Evolutionary conservation across 2,888 invertebrate species (phyloP), one percentile per base, ranked within the genome.

Genomic region (Harmothoe impar): DNA sequence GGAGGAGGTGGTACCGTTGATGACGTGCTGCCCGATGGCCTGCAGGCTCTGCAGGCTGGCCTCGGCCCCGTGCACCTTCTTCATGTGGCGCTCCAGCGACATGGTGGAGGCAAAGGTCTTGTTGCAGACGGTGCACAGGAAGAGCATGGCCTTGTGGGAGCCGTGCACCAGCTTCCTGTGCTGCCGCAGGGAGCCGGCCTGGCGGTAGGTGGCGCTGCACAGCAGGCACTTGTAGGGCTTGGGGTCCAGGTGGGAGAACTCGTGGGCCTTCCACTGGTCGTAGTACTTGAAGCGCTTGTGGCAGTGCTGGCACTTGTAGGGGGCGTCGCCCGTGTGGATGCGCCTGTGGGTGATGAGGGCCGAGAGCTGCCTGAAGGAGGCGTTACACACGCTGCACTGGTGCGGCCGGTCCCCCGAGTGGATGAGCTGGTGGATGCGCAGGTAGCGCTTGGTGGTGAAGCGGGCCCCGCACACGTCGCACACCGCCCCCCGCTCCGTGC

Each of bases 201-300:
- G 86, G 3, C 86, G 25, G 20, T 86, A 86, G 20, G 86, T 86
- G n/a, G 86, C 86, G n/a, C 31, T 86, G 54, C 86, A 86, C 0
- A 86, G 29, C 31, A 56, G 0, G 25, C 86, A 86, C 52, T 86
- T 86, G 33, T 86, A 86, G 0, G 86, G 86, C 56, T 86, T 86
- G 20, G 86, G 52, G n/a, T 86, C 86, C 7, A 54, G 10, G 54
- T 86, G 86, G 10, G n/a, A 23, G 29, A 52, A 86, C 23, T 86
- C 86, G n/a, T 86, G 86, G 10, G 86, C 86, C 52, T 86, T 86
- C 86, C 86, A 86, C 29, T 86, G 86, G 86, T 86, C 86, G 54
- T 86, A 86, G n/a, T 86, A 86, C 86, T 86, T 86, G 54, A 86
- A 86, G 0, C 33, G 25, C 20, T 54, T 86, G 0, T 86, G 52